phyloP scores from a whole-genome alignment of 1,140 invertebrate species.

The Calliopsis andreniformis region DNA sequence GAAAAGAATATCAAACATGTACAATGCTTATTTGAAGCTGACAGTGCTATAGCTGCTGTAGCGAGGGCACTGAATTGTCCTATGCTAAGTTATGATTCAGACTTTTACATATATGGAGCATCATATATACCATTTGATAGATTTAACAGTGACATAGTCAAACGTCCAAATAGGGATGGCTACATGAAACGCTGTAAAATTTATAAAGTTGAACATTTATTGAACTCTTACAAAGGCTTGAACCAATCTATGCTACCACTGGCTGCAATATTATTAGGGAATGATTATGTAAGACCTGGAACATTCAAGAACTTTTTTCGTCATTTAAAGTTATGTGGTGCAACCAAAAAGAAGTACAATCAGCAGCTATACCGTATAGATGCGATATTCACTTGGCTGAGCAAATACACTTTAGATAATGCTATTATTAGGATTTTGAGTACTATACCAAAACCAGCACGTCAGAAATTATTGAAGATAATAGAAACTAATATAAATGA shows the following conservation, averaged over 20 bases:
- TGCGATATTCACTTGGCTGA: constrained; percentile 88
- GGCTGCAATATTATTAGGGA: constrained; percentile 91
- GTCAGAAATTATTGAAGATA: constrained; percentile 81
- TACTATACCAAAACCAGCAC: constrained; percentile 81
- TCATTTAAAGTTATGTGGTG: constrained; percentile 82
- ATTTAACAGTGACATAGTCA: constrained; percentile 78
- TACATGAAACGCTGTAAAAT: constrained; percentile 85
- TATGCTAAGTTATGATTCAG: constrained; percentile 93
- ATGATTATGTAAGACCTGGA: constrained; percentile 90
- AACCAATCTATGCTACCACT: constrained; percentile 87
- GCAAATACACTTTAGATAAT: constrained; percentile 85
- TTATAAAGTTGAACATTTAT: constrained; percentile 87
- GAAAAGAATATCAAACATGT: constrained; percentile 85
- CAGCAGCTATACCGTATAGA: constrained; percentile 82
- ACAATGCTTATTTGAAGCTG: constrained; percentile 92
- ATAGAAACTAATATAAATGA: constrained; percentile 85
- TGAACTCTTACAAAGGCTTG: constrained; percentile 85
- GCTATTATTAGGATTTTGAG: constrained; percentile 86
- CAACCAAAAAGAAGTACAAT: constrained; percentile 23
- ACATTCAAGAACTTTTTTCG: constrained; percentile 88
- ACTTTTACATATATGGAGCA: constrained; percentile 94
- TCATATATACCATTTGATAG: constrained; percentile 90
- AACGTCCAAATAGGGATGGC: constrained; percentile 51
- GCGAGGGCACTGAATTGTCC: constrained; percentile 90
- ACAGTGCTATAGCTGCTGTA: constrained; percentile 90